Percentiles rank a stretch among this genome's conserved stretches.
phyloP scores from a whole-genome alignment of 1,140 invertebrate genomes.

The Gyrodactylus salaris region DNA sequence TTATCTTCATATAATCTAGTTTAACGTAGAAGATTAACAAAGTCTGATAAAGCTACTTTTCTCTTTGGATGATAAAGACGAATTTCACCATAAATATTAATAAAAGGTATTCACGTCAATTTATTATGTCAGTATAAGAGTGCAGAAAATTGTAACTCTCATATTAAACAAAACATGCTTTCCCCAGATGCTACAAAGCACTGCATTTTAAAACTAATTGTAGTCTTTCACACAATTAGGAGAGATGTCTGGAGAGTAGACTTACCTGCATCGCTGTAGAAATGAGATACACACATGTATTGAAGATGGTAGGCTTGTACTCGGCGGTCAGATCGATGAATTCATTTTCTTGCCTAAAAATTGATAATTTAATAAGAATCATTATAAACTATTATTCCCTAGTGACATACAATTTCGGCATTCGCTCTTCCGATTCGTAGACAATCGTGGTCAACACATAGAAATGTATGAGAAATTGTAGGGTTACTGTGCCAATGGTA shows the following conservation, averaged over 20 bases:
- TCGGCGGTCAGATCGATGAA: conserved; percentile 39
- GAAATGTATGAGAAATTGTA: conserved; percentile 84
- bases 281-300: conserved; percentile 89
- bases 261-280: conserved; percentile 71
- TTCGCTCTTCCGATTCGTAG: conserved; percentile 13
- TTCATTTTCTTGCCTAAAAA: conserved; percentile 13
- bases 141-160: too few relatives aligned
- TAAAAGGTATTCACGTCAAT: too few relatives aligned
- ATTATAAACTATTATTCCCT: not conserved
- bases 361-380: not conserved
- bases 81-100: too few relatives aligned
- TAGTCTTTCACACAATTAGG: too few relatives aligned
- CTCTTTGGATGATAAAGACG: too few relatives aligned
- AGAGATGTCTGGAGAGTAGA: not conserved
- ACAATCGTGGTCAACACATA: conserved; percentile 55
- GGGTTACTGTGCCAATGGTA: conserved; percentile 63
- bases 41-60: too few relatives aligned
- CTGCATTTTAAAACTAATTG: too few relatives aligned
- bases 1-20: too few relatives aligned
- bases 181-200: too few relatives aligned
- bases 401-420: conserved; percentile 12
- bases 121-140: too few relatives aligned
- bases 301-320: conserved; percentile 66
- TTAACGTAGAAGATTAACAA: too few relatives aligned
- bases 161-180: too few relatives aligned